Evolutionary conservation across 2,113 vertebrate genomes (phyloP).

Genomic region (Hippocampus guttulatus): DNA sequence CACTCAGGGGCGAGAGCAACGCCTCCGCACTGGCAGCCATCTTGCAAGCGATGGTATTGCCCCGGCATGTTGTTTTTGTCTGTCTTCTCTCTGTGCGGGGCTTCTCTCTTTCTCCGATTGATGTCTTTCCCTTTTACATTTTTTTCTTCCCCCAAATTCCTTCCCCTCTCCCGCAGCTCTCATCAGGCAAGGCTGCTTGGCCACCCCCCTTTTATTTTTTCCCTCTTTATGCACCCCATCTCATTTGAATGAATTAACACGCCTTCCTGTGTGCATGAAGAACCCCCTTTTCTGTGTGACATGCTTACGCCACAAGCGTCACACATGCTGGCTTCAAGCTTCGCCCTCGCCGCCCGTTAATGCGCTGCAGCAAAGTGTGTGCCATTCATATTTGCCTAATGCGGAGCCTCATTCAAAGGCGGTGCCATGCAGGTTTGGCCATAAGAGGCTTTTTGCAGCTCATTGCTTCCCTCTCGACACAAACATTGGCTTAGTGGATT

Average conservation of each 20-base stretch:
- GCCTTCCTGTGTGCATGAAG: conserved; percentile 52
- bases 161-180: background rate
- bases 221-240: conserved; percentile 65
- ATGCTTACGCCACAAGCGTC: conserved; percentile 50
- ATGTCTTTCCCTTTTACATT: conserved; percentile 13
- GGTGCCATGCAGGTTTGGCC: conserved; percentile 19
- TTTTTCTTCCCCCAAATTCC: conserved; percentile 15
- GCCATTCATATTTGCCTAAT: conserved; percentile 54
- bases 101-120: conserved; percentile 41
- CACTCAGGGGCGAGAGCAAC: conserved; percentile 31
- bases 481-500: conserved; percentile 5
- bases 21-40: conserved; percentile 62
- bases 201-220: conserved; percentile 25
- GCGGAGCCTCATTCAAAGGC: conserved; percentile 41
- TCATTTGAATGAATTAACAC: conserved; percentile 80
- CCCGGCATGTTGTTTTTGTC: conserved; percentile 39
- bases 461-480: background rate
- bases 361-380: conserved; percentile 17
- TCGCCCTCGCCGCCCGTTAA: conserved; percentile 5
- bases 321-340: conserved; percentile 25
- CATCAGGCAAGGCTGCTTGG: conserved; percentile 32
- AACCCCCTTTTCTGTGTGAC: conserved; percentile 40
- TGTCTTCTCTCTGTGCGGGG: conserved; percentile 33
- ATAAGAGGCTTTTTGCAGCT: conserved; percentile 8
- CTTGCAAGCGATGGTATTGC: conserved; percentile 60